Evolutionary conservation across 2,888 invertebrate species (phyloP).

Genomic region (Trilocha varians): DNA sequence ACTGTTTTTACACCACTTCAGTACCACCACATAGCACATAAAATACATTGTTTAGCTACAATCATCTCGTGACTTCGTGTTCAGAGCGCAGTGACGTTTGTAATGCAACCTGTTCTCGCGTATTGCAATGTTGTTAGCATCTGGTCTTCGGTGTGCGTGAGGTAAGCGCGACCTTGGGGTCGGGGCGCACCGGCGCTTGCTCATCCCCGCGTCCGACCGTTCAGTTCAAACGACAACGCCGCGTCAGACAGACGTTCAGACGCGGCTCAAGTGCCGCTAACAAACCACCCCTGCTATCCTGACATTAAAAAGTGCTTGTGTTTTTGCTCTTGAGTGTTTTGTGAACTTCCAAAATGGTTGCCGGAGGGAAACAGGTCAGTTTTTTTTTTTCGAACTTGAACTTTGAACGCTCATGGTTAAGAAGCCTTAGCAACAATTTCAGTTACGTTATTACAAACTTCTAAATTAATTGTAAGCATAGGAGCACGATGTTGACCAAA

Average conservation of each 20-base stretch:
- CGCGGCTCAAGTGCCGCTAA: constrained; percentile 53
- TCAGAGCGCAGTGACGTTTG: background rate
- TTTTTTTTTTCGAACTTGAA: constrained; percentile 13
- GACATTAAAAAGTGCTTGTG: constrained; percentile 32
- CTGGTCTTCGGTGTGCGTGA: constrained; percentile 16
- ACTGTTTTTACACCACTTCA: no score
- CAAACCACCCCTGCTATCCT: constrained; percentile 25
- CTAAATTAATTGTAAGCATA: constrained; percentile 31
- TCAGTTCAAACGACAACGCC: constrained; percentile 67
- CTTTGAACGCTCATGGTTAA: background rate
- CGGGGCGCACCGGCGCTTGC: constrained; percentile 31
- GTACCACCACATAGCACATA: no score
- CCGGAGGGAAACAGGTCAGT: constrained; percentile 70
- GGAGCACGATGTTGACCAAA: constrained; percentile 48
- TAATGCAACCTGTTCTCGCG: background rate
- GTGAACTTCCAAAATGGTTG: constrained; percentile 56
- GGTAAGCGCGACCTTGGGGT: constrained; percentile 37
- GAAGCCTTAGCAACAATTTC: constrained; percentile 35
- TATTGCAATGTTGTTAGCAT: constrained; percentile 1
- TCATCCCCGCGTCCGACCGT: constrained; percentile 42
- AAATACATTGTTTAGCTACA: no score
- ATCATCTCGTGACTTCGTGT: no score
- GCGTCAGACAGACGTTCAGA: constrained; percentile 68
- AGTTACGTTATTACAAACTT: constrained; percentile 24
- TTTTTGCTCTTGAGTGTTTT: constrained; percentile 46